Evolutionary conservation across 2,113 vertebrate species (phyloP).

Genomic region (Zapornia atra): DNA sequence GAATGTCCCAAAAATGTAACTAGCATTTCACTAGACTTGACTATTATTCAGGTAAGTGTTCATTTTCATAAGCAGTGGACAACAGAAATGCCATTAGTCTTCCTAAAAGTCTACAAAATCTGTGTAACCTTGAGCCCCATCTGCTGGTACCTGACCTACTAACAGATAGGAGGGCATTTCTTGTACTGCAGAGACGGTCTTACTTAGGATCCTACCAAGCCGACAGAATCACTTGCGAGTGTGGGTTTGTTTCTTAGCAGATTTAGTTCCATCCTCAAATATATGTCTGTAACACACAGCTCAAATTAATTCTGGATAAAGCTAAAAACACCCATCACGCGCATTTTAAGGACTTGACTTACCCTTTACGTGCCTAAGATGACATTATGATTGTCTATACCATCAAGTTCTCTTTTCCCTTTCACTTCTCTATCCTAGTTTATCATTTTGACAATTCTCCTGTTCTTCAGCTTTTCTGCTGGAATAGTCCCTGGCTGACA

Average conservation of each 20-base stretch:
- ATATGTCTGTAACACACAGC: neutral
- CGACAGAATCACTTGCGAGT: neutral
- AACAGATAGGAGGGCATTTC: neutral
- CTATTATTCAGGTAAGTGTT: neutral
- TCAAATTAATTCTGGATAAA: neutral
- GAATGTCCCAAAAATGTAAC: neutral
- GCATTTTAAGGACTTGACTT: neutral
- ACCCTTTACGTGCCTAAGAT: neutral
- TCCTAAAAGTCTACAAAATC: neutral
- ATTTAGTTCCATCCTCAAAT: neutral
- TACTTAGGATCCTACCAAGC: neutral
- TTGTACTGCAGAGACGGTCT: neutral
- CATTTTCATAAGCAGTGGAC: neutral
- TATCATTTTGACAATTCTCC: neutral
- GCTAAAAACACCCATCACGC: fast-evolving
- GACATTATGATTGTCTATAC: neutral
- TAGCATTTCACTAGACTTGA: neutral
- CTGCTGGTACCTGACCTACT: neutral
- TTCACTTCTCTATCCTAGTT: neutral
- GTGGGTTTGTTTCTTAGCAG: neutral
- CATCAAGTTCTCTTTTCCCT: neutral
- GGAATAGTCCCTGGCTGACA: neutral
- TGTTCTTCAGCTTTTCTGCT: neutral
- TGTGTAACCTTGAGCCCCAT: neutral
- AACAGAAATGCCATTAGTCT: neutral